phyloP scores from a whole-genome alignment of 1,140 invertebrate genomes.

The Drosophila equinoxialis region DNA sequence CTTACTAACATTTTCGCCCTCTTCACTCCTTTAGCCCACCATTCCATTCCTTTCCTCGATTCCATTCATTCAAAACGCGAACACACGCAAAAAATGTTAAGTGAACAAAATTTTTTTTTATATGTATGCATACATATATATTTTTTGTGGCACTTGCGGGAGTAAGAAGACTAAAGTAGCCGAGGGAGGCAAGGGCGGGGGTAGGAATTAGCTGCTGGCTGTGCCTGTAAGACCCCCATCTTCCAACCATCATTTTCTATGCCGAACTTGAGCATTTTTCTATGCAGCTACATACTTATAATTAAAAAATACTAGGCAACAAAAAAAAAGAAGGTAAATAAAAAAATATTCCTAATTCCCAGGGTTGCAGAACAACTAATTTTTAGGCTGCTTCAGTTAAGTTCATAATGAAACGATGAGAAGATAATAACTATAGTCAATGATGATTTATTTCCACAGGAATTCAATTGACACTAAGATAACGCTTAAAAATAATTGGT shows the following conservation, averaged over 20 bases:
- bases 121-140: neutral
- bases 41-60: slow-evolving; percentile 23
- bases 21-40: slow-evolving; percentile 14
- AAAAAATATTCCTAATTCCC: slow-evolving; percentile 23
- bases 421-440: no score
- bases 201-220: slow-evolving; percentile 31
- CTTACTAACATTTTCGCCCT: neutral
- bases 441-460: no score
- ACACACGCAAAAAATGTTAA: slow-evolving; percentile 78
- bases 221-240: slow-evolving; percentile 24
- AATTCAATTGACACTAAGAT: no score
- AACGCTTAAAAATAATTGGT: no score
- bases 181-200: slow-evolving; percentile 5
- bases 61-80: slow-evolving; percentile 47
- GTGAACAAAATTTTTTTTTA: slow-evolving; percentile 54
- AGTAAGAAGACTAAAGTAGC: slow-evolving; percentile 10
- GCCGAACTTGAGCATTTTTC: slow-evolving; percentile 69
- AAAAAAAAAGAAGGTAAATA: slow-evolving; percentile 19
- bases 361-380: slow-evolving; percentile 18
- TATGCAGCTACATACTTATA: slow-evolving; percentile 54
- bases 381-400: neutral
- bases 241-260: slow-evolving; percentile 27
- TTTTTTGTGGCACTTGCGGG: slow-evolving; percentile 64
- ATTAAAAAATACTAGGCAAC: slow-evolving; percentile 52
- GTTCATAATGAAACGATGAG: no score